Conservation (phyloP, 2,888 invertebrate species). For the Sphecodes monilicornis region DNA sequence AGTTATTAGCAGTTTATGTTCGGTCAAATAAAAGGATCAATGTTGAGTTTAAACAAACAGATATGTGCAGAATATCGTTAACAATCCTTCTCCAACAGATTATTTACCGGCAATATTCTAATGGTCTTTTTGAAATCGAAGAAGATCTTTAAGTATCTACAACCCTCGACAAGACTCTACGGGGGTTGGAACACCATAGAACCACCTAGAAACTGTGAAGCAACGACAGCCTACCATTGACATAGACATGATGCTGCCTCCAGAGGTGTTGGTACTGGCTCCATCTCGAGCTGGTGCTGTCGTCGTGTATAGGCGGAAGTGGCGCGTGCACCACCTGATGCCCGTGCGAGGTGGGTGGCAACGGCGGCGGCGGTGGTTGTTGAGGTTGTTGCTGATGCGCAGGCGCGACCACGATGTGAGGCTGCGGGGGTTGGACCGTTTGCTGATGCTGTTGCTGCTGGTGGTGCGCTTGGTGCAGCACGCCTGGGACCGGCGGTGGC, state of each 20-base stretch:
- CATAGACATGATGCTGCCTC: slow-evolving; percentile 91
- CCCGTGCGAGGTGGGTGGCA: slow-evolving; percentile 88
- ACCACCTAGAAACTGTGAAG: background rate
- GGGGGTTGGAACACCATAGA: background rate
- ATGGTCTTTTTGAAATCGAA: no score
- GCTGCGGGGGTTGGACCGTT: slow-evolving; percentile 78
- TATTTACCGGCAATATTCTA: no score
- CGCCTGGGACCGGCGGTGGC: slow-evolving; percentile 83
- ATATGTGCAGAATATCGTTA: no score
- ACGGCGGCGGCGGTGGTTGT: slow-evolving; percentile 85
- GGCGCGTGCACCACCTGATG: slow-evolving; percentile 87
- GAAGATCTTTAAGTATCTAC: background rate
- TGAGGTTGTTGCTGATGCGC: slow-evolving; percentile 78
- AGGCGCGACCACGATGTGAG: slow-evolving; percentile 81
- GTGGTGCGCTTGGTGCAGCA: slow-evolving; percentile 83
- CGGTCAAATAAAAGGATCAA: no score
- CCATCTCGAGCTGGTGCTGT: slow-evolving; percentile 87
- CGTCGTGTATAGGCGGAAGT: slow-evolving; percentile 87
- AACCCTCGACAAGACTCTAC: background rate
- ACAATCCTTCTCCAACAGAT: no score
- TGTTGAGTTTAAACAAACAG: no score
- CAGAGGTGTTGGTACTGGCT: slow-evolving; percentile 92
- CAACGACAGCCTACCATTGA: slow-evolving; percentile 88
- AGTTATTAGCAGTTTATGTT: no score
- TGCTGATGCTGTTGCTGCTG: slow-evolving; percentile 73